Evolutionary conservation across 2,888 invertebrate genomes (phyloP), one percentile per base, ranked within the genome.

Genomic region (Dasypolia templi): DNA sequence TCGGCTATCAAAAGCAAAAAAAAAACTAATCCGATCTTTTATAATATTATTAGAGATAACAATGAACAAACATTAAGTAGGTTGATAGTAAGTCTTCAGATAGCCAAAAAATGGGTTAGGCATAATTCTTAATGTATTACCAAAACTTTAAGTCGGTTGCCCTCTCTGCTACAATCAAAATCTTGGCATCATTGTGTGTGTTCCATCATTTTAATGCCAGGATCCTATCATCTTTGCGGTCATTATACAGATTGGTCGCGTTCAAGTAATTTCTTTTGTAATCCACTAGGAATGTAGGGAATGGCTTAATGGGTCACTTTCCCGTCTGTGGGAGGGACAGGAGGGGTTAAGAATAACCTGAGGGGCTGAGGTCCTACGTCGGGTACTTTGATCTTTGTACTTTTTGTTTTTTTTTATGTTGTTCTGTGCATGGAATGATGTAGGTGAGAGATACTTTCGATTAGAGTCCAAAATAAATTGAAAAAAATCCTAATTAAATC

Each of bases 231-330:
- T 90, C 86, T 86, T 83, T 61, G 81, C 80, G 84, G 86, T 86
- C 87, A 92, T 93, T 93, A 93, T 59, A 87, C 72, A 87, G 90
- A 93, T 91, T 90, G 89, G 88, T 86, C 67, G 86, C 83, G 89
- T 89, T 85, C 81, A 79, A 65, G 88, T 89, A 87, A 90, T 91
- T 89, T 86, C 87, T 87, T 87, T 89, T 86, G 85, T 89, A 86
- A 86, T 89, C 79, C 81, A 55, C 75, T 70, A 66, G 75, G 75
- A 90, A 91, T 91, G 88, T 76, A 55, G 55, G 85, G 88, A 86
- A 90, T 90, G 88, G 72, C 59, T 74, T 86, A 87, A 87, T 87
- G 80, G 85, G 83, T 86, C 69, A 83, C 75, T 79, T 74, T 73
- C 44, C 53, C 39, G 56, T 65, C 55, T 56, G 55, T 74, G 64